Evolutionary conservation across 2,888 invertebrate genomes (phyloP).

Genomic region (Crocallis elinguaria): DNA sequence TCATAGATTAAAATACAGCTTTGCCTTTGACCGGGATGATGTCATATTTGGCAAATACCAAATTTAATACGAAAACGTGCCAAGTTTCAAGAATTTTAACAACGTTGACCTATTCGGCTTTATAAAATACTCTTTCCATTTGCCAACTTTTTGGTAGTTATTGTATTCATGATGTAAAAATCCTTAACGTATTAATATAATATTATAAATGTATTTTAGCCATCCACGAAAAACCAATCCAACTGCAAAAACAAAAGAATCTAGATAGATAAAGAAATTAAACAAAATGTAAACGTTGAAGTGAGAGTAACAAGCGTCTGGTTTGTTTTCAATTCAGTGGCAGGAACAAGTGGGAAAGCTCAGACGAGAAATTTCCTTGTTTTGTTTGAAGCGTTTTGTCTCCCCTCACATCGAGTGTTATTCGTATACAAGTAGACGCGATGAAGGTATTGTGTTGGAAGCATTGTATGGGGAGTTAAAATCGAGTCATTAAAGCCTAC

Average conservation of each 20-base stretch:
- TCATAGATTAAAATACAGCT: slow-evolving; percentile 41
- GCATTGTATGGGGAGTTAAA: slow-evolving; percentile 66
- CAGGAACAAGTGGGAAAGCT: slow-evolving; percentile 61
- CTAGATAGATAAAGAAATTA: neutral
- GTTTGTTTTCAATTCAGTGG: slow-evolving; percentile 40
- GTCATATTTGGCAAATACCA: slow-evolving; percentile 51
- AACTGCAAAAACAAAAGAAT: slow-evolving; percentile 9
- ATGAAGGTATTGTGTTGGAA: slow-evolving; percentile 65
- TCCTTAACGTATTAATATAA: neutral
- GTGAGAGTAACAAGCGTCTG: slow-evolving; percentile 34
- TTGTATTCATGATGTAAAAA: neutral
- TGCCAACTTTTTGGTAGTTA: slow-evolving; percentile 25
- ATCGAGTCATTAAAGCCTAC: slow-evolving; percentile 67
- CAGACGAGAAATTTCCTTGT: slow-evolving; percentile 70
- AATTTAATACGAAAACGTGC: slow-evolving; percentile 42
- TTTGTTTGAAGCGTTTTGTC: slow-evolving; percentile 66
- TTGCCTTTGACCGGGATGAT: slow-evolving; percentile 52
- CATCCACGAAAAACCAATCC: too few relatives aligned
- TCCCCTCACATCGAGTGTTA: slow-evolving; percentile 69
- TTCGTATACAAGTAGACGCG: slow-evolving; percentile 57
- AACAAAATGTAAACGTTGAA: slow-evolving; percentile 14
- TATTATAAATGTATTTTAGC: neutral
- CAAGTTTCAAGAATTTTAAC: slow-evolving; percentile 39
- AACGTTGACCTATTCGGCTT: slow-evolving; percentile 33
- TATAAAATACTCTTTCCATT: slow-evolving; percentile 13